Conservation (phyloP, 2,797 vertebrate genomes). For the Malurus leucopterus region DNA sequence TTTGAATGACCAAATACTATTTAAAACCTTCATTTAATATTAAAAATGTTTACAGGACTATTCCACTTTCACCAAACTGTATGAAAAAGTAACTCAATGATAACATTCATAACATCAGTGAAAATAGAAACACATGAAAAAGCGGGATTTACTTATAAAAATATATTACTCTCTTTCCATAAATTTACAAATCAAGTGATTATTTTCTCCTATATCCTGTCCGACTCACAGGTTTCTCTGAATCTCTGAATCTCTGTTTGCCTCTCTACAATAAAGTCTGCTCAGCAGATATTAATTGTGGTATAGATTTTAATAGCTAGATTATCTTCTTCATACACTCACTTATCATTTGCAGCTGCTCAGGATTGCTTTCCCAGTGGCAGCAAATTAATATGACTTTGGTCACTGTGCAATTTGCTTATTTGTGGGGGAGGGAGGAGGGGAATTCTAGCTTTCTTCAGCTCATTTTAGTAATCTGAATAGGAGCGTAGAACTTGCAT, state of each 20-base stretch:
- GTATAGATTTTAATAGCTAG: not conserved
- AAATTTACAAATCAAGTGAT: not conserved
- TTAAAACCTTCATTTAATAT: not conserved
- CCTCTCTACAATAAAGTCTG: not conserved
- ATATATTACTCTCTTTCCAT: not conserved
- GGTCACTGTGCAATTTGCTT: constrained; percentile 1
- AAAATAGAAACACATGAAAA: not conserved
- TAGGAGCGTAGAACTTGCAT: constrained; percentile 16
- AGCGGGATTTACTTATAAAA: not conserved
- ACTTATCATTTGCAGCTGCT: constrained; percentile 2
- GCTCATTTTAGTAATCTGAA: constrained; percentile 47
- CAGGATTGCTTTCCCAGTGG: not conserved
- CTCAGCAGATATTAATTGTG: not conserved
- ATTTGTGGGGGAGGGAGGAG: not conserved
- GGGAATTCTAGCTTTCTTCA: constrained; percentile 6
- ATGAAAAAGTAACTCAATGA: not conserved
- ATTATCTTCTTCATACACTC: not conserved
- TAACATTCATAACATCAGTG: not conserved
- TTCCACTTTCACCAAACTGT: not conserved
- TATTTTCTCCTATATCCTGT: not conserved
- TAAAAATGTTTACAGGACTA: not conserved
- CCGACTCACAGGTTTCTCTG: not conserved
- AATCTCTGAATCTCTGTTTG: not conserved
- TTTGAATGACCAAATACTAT: not conserved
- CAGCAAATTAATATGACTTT: not conserved